Evolutionary conservation across 2,797 vertebrate species (phyloP), one percentile per base, ranked within the genome.

Genomic region (Orientallactaga sibirica): DNA sequence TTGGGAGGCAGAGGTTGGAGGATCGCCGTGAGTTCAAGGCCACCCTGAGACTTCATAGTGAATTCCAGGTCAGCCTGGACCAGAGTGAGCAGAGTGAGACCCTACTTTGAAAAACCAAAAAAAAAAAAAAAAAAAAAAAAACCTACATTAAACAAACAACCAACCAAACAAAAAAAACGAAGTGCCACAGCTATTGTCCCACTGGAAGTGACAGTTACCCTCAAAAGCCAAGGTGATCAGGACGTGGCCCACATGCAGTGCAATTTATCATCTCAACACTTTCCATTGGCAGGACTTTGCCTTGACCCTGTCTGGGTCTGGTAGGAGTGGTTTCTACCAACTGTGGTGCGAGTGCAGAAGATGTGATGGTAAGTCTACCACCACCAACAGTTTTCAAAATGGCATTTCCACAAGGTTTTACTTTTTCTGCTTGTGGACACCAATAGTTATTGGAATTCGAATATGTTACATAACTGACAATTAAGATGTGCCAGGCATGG

Each of bases 401-500:
- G 61, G 43, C 18, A 75, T 86, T 96, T 86, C 52, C 58, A 16
- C 71, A 48, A 76, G 48, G 2, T n/a, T 88, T 6, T 2, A 6
- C 33, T 67, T 58, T 75, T 16, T 73, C 66, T 62, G 29, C 52
- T 58, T 11, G 4, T 61, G 1, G 33, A 16, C 37, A 27, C 22
- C 24, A 75, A 19, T 79, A 86, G 58, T 48, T 29, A 48, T 5
- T 80, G 25, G 87, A 93, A 86, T 77, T 67, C 43, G 79, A 92
- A 33, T 90, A 67, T 71, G 79, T 11, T 12, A 24, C 52, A 27
- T 33, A 71, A 41, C 25, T 92, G 62, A 90, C 76, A 83, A 76
- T n/a, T 7, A 48, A 58, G 55, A 58, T 58, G 16, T 58, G 2
- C 12, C 55, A 58, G 55, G 55, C 55, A 58, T 58, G 55, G 55